Evolutionary conservation across 2,113 vertebrate genomes (phyloP), one percentile per base, ranked within the genome.

Genomic region (Cyprinodon brontotheroides): DNA sequence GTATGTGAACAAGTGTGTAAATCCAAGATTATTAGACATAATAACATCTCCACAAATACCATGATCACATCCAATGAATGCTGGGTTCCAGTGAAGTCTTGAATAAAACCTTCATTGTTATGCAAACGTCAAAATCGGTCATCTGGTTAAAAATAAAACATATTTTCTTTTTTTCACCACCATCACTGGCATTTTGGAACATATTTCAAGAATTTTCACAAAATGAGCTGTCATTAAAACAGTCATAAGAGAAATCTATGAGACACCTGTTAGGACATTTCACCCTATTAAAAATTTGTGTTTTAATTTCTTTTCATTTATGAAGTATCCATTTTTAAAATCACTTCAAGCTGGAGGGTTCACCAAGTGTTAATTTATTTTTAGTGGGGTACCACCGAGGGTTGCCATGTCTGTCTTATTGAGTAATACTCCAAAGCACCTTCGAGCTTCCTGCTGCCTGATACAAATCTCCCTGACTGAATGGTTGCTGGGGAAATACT

Each of bases 291-390:
- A 68, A 73, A 70, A 77, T 79, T 81, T 81, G 74, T 74, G 76
- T 72, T 87, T 80, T 90, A 77, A 92, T 92, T 92, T 89, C 86
- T 81, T 88, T 43, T 71, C 70, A 84, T 70, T 76, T 69, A 75
- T 82, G 82, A 53, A 63, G 78, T 83, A 69, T 74, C 83, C 65
- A 85, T 82, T 83, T 89, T 75, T 75, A 90, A 89, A 91, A 92
- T 89, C 82, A 70, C 70, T 65, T 11, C 70, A 89, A 89, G 79
- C 82, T 85, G 72, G 89, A 86, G 87, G 90, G 90, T 89, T 90
- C 82, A 86, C 80, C 68, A 73, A 72, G 86, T 88, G 84, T 87
- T 93, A 89, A 94, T 94, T 92, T 87, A 90, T 90, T 90, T 90
- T 89, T 78, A 92, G 87, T 82, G 74, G 88, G 77, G 89, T 93